Base-by-base conservation (phyloP, 2,113 vertebrate species). In the Melanerpes formicivorus region DNA sequence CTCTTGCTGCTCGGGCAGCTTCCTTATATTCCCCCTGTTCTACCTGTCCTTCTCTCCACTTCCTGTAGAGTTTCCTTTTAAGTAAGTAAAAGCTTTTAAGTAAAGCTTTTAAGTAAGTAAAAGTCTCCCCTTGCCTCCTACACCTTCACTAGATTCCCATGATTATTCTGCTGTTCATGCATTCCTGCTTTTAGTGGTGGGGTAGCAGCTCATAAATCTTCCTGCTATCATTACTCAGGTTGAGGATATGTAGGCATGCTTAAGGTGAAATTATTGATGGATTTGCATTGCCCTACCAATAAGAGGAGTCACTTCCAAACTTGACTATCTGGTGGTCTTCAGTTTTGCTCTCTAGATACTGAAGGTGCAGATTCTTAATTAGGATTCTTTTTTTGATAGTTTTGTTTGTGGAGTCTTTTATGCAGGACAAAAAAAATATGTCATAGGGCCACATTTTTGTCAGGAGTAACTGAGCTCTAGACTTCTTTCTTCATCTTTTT, bases 121-220 rank as follows among this genome's bases (percentile, higher is more conserved):
- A 37, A 66, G 44, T 37, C 30, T 54, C 27, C 29, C 7, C 14
- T 69, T 25, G 34, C 32, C 22, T 26, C 12, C 7, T 9, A 18
- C 18, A 11, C 3, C 17, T n/a, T 3, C 6, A 3, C 4, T 22
- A 4, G 2, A 15, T 82, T 14, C 40, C 16, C 4, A 2, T 14
- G 48, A 46, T 27, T 23, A 9, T 58, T 65, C 17, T 59, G 29
- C 56, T 44, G 4, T 34, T 42, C 5, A 6, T 30, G 29, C 18
- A 13, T 56, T 56, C 32, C 48, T 52, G 48, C 32, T 34, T 18
- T 80, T 17, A 4, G 2, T 27, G 25, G 26, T 42, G 17, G 30
- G 10, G 2, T 37, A 14, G 42, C 26, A 37, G 22, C 23, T 77
- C 18, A 7, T n/a, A 71, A 59, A 26, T 46, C 34, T 64, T 82